Evolutionary conservation across 2,113 vertebrate species (phyloP), one percentile per base, ranked within the genome.

Genomic region (Sander vitreus): DNA sequence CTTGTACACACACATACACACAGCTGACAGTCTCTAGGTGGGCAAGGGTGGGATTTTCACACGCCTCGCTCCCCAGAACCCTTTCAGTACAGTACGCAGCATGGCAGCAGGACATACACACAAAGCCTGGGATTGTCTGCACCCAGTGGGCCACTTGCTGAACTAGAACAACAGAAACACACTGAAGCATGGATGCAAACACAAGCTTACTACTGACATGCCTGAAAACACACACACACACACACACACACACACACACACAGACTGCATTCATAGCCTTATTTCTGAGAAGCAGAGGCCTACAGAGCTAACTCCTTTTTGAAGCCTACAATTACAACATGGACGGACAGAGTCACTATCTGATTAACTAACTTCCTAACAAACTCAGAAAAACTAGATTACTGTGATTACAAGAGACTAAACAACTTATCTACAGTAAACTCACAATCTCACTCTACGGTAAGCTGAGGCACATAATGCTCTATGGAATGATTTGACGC

Each of bases 51-150:
- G 90, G 91, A 93, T 93, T 94, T 94, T 95, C 93, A 94, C 93
- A 94, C 88, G 92, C 88, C 87, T 90, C 68, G 53, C 83, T 92
- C 93, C 92, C 86, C 81, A 87, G 89, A 88, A 88, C 70, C 87
- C 91, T 88, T 93, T 95, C 92, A 92, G 92, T 93, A 93, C 94
- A 93, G 95, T 94, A 93, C 89, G 85, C 89, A 86, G 90, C 87
- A 83, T 83, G 88, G 90, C 91, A 92, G 87, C 87, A 87, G 86
- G 86, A 85, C 85, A 78, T 45, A 66, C 27, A 81, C 85, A 94
- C 94, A 95, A 93, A 93, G 91, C 79, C 81, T 30, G 76, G 83
- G 77, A 92, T 93, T 93, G 94, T 95, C 82, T 86, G 76, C 78
- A 75, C 67, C 79, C 83, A 87, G 83, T 87, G 81, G 88, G 88